Percentiles rank a stretch among this genome's conserved stretches.
phyloP scores from a whole-genome alignment of 2,797 vertebrate genomes.

The Lepidocolaptes lacrymiger region DNA sequence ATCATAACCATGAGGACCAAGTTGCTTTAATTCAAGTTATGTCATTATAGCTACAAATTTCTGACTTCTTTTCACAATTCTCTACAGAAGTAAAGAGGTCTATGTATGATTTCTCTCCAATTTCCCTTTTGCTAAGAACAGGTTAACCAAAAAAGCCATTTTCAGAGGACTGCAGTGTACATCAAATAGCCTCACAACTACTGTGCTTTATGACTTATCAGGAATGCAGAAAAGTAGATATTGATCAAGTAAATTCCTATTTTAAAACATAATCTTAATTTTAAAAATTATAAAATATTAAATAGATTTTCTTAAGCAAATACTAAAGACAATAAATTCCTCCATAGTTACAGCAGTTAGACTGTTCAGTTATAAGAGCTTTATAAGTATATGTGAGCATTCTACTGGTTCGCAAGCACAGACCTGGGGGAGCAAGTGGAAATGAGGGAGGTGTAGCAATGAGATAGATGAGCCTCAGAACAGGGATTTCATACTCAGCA shows the following conservation, averaged over 20 bases:
- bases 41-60: not conserved
- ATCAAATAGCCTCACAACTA: not conserved
- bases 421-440: not conserved
- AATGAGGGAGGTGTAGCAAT: not conserved
- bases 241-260: not conserved
- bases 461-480: not conserved
- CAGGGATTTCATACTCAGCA: not conserved
- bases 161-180: not conserved
- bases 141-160: not conserved
- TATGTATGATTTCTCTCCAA: not conserved
- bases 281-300: not conserved
- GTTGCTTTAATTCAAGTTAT: not conserved
- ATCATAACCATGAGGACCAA: not conserved
- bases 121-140: not conserved
- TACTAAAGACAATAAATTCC: not conserved
- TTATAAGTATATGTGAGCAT: not conserved
- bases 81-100: not conserved
- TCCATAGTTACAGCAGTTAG: not conserved
- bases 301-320: not conserved
- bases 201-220: not conserved
- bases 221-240: not conserved
- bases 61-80: not conserved
- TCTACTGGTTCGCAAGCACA: not conserved
- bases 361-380: not conserved
- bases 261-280: not conserved